Conservation (phyloP, 2,113 vertebrate genomes). For the Piprites chloris region DNA sequence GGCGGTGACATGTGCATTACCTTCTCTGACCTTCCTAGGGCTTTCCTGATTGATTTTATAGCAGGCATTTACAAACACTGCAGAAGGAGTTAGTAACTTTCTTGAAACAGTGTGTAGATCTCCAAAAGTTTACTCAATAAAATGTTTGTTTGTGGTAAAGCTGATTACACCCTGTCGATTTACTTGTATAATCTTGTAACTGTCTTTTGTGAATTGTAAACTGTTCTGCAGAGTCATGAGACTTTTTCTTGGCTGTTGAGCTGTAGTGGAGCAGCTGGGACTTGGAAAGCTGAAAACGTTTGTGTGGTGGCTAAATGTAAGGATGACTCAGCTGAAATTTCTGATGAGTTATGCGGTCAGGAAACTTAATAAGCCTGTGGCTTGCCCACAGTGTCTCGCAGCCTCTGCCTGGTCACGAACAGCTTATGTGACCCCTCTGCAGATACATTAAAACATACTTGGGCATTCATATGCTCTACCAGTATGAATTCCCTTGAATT, state of each 20-base stretch:
- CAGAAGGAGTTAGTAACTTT: not conserved
- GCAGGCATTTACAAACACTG: not conserved
- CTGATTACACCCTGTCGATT: not conserved
- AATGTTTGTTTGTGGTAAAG: not conserved
- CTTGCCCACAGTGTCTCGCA: not conserved
- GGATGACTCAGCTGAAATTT: constrained; percentile 55
- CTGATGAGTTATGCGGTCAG: not conserved
- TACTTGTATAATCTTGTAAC: not conserved
- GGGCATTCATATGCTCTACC: not conserved
- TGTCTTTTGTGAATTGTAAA: not conserved
- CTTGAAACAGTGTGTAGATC: not conserved
- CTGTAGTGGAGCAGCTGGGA: not conserved
- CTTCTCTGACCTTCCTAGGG: not conserved
- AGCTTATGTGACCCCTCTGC: rapidly evolving
- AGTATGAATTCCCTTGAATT: not conserved
- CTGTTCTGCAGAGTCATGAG: constrained; percentile 16
- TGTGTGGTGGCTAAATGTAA: not conserved
- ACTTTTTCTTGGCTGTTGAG: not conserved
- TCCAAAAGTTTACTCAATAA: not conserved
- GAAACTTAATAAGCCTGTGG: not conserved
- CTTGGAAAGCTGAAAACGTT: not conserved
- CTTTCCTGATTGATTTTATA: not conserved
- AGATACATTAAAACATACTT: not conserved
- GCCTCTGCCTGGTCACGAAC: not conserved
- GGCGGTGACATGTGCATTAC: not conserved